phyloP scores from a whole-genome alignment of 92 coral and sea anemone species.

The Hydrozoanthus gracilis region DNA sequence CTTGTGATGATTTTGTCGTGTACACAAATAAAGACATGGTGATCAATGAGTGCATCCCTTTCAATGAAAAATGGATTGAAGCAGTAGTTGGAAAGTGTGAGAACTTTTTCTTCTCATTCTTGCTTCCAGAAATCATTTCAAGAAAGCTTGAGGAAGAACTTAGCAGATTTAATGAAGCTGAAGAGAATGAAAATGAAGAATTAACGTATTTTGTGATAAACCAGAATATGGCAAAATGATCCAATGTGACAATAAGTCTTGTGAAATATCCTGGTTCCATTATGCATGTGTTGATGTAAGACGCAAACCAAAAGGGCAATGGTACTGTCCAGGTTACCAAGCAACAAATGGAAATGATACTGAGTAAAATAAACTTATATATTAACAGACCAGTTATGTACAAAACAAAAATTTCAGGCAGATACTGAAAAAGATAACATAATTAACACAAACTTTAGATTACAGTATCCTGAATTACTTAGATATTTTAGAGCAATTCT shows the following conservation, averaged over 20 bases:
- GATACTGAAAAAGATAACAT: constrained; percentile 5
- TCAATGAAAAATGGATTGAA: too few relatives aligned
- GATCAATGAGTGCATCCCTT: constrained; percentile 20
- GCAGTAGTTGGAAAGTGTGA: not conserved
- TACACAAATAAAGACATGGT: constrained; percentile 39
- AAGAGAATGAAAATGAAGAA: not conserved
- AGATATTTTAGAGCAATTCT: not conserved
- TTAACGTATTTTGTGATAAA: constrained; percentile 46
- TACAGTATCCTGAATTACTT: constrained; percentile 21
- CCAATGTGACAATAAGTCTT: constrained; percentile 53
- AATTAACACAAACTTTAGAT: constrained; percentile 6
- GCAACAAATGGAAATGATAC: not conserved
- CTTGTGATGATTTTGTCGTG: not conserved
- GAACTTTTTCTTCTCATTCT: constrained; percentile 11
- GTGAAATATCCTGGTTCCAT: constrained; percentile 68
- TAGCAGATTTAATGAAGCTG: too few relatives aligned
- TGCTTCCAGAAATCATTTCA: constrained; percentile 55
- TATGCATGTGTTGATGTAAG: constrained; percentile 57
- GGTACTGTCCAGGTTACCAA: constrained; percentile 56
- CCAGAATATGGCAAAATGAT: constrained; percentile 65
- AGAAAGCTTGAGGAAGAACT: constrained; percentile 42
- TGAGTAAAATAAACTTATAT: constrained; percentile 14
- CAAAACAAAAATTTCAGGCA: constrained; percentile 14
- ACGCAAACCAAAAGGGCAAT: constrained; percentile 54
- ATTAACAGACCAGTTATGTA: constrained; percentile 12